Evolutionary conservation across 2,888 invertebrate species (phyloP).

Genomic region (Tiliacea citrago): DNA sequence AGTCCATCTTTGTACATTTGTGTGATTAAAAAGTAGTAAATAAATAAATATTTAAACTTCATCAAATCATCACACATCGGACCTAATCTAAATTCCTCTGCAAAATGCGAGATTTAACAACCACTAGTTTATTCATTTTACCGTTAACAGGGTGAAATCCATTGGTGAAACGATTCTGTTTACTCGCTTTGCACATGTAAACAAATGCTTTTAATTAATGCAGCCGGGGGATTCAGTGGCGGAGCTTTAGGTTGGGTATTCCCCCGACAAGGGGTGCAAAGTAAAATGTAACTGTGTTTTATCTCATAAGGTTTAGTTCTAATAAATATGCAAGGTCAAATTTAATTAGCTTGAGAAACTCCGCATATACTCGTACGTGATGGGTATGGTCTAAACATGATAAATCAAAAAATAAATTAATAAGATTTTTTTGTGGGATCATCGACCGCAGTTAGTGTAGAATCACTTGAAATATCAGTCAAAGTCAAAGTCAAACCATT

Average conservation of each 20-base stretch:
- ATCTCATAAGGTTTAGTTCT: background rate
- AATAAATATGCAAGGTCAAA: too few species aligned
- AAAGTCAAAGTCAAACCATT: too few species aligned
- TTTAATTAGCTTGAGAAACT: too few species aligned
- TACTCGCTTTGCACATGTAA: background rate
- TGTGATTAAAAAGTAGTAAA: too few species aligned
- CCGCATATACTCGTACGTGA: too few species aligned
- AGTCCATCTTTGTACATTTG: too few species aligned
- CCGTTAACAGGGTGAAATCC: background rate
- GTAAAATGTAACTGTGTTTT: background rate
- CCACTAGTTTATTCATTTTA: background rate
- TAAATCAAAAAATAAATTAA: too few species aligned
- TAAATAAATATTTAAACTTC: too few species aligned
- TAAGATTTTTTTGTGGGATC: too few species aligned
- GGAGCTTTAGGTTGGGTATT: background rate
- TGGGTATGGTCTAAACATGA: too few species aligned
- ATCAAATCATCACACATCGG: background rate
- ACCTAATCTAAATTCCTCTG: background rate
- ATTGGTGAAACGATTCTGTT: conserved; percentile 2
- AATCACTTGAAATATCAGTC: too few species aligned
- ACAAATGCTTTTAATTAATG: conserved; percentile 39
- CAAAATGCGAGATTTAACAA: background rate
- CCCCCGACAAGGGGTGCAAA: background rate
- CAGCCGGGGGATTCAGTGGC: conserved; percentile 8
- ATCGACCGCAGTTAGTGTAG: too few species aligned